Evolutionary conservation across 2,113 vertebrate species (phyloP).

Genomic region (Nycticryphes semicollaris): DNA sequence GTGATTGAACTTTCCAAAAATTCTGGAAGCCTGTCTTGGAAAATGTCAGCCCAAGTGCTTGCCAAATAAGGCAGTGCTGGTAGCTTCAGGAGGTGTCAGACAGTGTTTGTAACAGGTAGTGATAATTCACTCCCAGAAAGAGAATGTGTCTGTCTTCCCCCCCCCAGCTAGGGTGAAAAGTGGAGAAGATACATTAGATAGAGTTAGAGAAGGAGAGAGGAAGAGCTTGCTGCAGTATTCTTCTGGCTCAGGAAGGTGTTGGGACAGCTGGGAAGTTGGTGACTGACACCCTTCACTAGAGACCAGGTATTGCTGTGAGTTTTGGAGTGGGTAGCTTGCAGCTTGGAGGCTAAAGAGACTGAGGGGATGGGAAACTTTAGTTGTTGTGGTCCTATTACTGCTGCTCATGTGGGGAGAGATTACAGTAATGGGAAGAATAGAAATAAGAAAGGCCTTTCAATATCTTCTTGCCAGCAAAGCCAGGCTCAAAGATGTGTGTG

Average conservation of each 20-base stretch:
- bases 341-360: not conserved
- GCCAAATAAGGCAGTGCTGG: not conserved
- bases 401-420: not conserved
- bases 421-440: not conserved
- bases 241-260: not conserved
- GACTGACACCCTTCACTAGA: not conserved
- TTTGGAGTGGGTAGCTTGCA: not conserved
- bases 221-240: not conserved
- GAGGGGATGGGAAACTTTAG: not conserved
- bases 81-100: not conserved
- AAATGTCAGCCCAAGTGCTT: not conserved
- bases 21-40: not conserved
- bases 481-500: fast-evolving
- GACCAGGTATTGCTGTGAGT: not conserved
- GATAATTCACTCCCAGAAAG: not conserved
- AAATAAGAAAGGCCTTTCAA: not conserved
- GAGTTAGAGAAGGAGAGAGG: not conserved
- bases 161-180: not conserved
- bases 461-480: not conserved
- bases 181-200: not conserved
- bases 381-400: not conserved
- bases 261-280: not conserved
- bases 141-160: not conserved
- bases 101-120: not conserved
- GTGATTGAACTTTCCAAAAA: not conserved